These are phyloP conservation scores for Neodiprion virginianus DNA, from an alignment of 1,140 invertebrate genomes.

Conservation along the genomic window DNA sequence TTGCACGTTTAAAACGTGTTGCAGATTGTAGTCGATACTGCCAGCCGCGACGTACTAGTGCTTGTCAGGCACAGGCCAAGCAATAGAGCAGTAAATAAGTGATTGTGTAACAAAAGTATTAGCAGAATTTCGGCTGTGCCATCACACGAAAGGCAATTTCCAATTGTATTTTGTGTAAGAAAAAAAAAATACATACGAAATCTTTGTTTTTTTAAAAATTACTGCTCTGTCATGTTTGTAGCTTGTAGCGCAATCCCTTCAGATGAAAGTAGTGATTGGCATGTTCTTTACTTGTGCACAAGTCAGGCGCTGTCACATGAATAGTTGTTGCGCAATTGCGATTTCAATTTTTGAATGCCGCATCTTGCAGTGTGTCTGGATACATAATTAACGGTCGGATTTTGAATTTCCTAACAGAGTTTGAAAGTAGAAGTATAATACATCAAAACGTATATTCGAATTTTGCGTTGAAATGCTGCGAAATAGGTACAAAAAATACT, in stretches of 20 bases:
- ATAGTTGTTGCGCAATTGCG: background rate
- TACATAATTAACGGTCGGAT: background rate
- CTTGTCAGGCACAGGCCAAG: too few species aligned
- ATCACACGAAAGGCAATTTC: background rate
- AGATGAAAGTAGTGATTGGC: background rate
- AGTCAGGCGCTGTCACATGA: background rate
- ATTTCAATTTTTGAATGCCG: background rate
- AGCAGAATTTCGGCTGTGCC: background rate
- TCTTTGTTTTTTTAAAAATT: background rate
- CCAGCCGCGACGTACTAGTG: too few species aligned
- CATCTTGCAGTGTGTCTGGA: background rate
- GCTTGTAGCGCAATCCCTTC: background rate
- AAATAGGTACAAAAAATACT: background rate
- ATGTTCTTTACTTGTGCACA: background rate
- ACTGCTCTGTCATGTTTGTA: background rate
- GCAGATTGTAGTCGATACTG: too few species aligned
- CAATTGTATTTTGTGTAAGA: background rate
- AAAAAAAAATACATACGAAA: background rate
- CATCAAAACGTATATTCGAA: background rate
- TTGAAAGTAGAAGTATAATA: background rate
- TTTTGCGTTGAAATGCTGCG: background rate
- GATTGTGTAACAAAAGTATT: too few species aligned
- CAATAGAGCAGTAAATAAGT: too few species aligned
- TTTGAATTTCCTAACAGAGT: background rate
- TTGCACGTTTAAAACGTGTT: too few species aligned